Evolutionary conservation across 2,797 vertebrate genomes (phyloP), one percentile per base, ranked within the genome.

Genomic region (Fringilla coelebs): DNA sequence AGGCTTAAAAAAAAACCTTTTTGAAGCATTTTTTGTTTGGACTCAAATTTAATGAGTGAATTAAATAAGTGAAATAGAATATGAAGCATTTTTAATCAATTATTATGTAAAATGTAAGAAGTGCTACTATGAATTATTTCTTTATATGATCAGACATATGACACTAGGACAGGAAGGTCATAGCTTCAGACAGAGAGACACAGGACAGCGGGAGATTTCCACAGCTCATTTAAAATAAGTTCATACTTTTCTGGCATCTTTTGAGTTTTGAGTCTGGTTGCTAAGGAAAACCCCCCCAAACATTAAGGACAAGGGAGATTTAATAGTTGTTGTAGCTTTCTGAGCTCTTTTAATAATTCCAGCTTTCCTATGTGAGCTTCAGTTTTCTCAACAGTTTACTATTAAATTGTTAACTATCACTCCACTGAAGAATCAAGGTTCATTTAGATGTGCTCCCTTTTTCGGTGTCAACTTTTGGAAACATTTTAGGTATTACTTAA

Each of bases 161-260:
- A 74, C 88, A 91, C 75, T 67, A 54, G 67, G 73, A 96, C 34
- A 90, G 92, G 89, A 94, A 96, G 91, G 89, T 95, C 94, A 96
- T 34, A 90, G 61, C 83, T 91, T 82, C 91, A 94, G 88, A 88
- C 77, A 85, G 88, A 94, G 87, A 90, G 63, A 91, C 85, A 84
- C 38, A 43, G 88, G 88, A 82, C 92, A 96, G 91, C 80, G 0
- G 89, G 85, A 95, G 83, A 88, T 96, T 97, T 96, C 91, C 94
- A 96, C 88, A 91, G 85, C 91, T 96, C 91, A 88, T 96, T 97
- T 95, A 93, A 96, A 95, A 82, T 40, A 82, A 60, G 67, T 79
- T 94, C 80, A 86, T 91, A 80, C 54, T 91, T 92, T 90, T 96
- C 88, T 92, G 92, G 76, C 89, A 57, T 91, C 60, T 91, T 78